phyloP scores from a whole-genome alignment of 2,797 vertebrate genomes.

The Synanceia verrucosa region DNA sequence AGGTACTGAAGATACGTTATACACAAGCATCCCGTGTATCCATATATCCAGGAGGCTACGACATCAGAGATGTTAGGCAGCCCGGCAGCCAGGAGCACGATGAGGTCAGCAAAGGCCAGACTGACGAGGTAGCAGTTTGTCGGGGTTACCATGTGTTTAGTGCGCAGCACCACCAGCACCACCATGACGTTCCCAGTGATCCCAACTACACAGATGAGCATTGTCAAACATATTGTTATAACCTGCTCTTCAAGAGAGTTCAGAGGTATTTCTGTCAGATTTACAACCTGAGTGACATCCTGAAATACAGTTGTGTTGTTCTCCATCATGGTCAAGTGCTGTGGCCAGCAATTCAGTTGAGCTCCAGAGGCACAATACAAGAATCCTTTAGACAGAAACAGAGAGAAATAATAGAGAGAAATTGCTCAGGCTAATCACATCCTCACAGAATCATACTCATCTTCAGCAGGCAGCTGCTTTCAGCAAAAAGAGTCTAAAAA shows the following conservation, averaged over 20 bases:
- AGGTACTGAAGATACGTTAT: conserved; percentile 93
- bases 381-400: conserved; percentile 35
- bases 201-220: conserved; percentile 87
- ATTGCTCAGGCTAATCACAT: no score
- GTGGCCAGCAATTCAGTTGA: conserved; percentile 30
- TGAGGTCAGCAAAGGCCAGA: conserved; percentile 88
- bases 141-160: conserved; percentile 90
- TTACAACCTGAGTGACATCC: conserved; percentile 41
- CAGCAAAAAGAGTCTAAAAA: background rate
- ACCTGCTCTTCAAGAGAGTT: conserved; percentile 84
- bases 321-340: conserved; percentile 60
- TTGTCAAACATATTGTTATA: conserved; percentile 85
- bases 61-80: conserved; percentile 89
- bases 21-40: conserved; percentile 87
- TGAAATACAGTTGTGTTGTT: conserved; percentile 67
- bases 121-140: conserved; percentile 94
- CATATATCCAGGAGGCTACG: conserved; percentile 88
- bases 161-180: conserved; percentile 88
- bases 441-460: background rate
- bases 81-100: conserved; percentile 88
- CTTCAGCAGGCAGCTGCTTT: background rate
- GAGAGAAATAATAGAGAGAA: background rate
- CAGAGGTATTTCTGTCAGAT: conserved; percentile 80
- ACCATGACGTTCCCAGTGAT: conserved; percentile 90
- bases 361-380: conserved; percentile 20